These are phyloP conservation scores for Glaucopsyche alexis DNA, from an alignment of 2,888 invertebrate species.

Conservation along the genomic window DNA sequence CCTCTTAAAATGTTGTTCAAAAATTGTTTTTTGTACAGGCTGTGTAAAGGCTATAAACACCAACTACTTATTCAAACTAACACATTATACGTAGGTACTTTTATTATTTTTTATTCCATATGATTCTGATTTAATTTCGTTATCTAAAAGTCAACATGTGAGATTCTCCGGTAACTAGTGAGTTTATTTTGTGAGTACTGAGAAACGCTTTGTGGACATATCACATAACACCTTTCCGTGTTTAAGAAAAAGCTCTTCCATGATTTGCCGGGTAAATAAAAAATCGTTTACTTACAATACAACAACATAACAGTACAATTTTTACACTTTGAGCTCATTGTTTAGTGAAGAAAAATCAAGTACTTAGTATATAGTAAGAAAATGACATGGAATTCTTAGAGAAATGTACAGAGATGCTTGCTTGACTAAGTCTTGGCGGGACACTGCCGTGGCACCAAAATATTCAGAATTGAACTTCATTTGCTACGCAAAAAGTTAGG, in stretches of 20 bases:
- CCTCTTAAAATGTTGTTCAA: neutral
- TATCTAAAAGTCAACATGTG: neutral
- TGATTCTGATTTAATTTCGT: neutral
- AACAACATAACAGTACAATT: neutral
- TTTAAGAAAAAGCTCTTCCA: neutral
- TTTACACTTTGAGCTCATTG: neutral
- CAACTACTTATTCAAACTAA: too few relatives aligned
- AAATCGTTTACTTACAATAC: neutral
- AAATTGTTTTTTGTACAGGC: neutral
- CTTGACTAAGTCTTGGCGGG: too few relatives aligned
- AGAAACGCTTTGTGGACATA: slow-evolving; percentile 12
- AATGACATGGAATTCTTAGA: too few relatives aligned
- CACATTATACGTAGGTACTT: neutral
- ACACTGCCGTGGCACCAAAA: too few relatives aligned
- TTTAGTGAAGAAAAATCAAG: neutral
- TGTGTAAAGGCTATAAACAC: too few relatives aligned
- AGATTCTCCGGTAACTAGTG: neutral
- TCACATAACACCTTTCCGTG: slow-evolving; percentile 11
- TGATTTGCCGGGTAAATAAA: slow-evolving; percentile 7
- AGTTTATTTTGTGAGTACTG: neutral
- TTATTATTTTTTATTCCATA: neutral
- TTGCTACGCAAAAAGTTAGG: too few relatives aligned
- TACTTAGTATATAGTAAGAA: too few relatives aligned
- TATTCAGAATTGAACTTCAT: too few relatives aligned
- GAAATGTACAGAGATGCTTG: too few relatives aligned